Evolutionary conservation across 1,140 invertebrate species (phyloP).

Genomic region (Neodiprion pinetum): DNA sequence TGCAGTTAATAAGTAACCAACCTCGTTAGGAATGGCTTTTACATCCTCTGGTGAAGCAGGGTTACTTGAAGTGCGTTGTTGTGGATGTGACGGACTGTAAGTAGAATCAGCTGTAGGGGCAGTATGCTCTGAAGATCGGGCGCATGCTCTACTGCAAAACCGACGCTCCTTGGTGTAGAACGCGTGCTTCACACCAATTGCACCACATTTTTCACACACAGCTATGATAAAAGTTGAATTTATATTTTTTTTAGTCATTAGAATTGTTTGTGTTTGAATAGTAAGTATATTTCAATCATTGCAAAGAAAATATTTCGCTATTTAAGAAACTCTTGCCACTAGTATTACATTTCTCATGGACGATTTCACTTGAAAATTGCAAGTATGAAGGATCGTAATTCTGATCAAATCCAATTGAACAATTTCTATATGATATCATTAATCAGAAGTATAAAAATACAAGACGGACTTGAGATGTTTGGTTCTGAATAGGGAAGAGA

Average conservation of each 20-base stretch:
- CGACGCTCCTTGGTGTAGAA: conserved; percentile 87
- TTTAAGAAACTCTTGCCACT: background rate
- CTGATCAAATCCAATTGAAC: no score
- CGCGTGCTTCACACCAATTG: conserved; percentile 87
- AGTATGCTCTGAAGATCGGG: conserved; percentile 61
- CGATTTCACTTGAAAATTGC: no score
- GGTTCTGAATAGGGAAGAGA: no score
- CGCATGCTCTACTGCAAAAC: conserved; percentile 81
- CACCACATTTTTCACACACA: conserved; percentile 88
- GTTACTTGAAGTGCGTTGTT: conserved; percentile 36
- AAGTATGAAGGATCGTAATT: no score
- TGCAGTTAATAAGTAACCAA: conserved; percentile 21
- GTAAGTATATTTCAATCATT: no score
- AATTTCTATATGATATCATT: no score
- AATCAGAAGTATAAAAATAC: no score
- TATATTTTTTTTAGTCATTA: background rate
- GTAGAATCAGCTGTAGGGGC: conserved; percentile 54
- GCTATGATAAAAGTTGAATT: conserved; percentile 63
- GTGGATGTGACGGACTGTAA: conserved; percentile 54
- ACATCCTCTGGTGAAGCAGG: conserved; percentile 36
- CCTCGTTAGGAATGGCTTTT: conserved; percentile 35
- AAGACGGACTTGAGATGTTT: no score
- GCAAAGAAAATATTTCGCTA: background rate
- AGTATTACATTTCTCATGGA: no score
- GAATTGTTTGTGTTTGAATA: no score